phyloP scores from a whole-genome alignment of 1,140 invertebrate genomes.

The Neodiprion virginianus region DNA sequence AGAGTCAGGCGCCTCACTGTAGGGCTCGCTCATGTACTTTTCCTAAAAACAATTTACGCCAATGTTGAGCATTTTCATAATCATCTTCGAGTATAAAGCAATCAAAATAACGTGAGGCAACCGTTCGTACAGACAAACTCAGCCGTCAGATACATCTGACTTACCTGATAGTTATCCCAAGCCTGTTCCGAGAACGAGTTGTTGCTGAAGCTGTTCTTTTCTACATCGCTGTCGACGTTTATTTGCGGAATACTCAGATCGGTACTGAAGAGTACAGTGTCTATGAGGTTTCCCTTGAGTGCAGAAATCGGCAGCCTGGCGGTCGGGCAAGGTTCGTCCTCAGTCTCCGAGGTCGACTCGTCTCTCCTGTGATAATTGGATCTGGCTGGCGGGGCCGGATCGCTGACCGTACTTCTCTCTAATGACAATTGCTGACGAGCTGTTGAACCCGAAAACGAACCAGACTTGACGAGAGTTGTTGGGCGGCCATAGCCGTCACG shows the following conservation, averaged over 20 bases:
- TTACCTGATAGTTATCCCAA: constrained; percentile 82
- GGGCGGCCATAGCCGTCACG: constrained; percentile 39
- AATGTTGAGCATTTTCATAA: constrained; percentile 13
- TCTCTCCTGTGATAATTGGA: constrained; percentile 41
- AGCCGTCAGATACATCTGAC: neutral
- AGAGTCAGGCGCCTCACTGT: constrained; percentile 88
- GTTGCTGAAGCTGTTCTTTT: constrained; percentile 60
- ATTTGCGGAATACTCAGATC: constrained; percentile 41
- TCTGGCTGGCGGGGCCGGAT: constrained; percentile 63
- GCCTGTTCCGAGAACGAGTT: constrained; percentile 89
- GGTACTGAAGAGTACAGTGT: constrained; percentile 43
- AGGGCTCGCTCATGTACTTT: constrained; percentile 90
- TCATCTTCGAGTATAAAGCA: too few relatives aligned
- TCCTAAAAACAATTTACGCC: constrained; percentile 68
- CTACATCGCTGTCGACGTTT: constrained; percentile 56
- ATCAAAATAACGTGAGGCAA: neutral
- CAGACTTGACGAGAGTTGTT: constrained; percentile 68
- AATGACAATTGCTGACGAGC: constrained; percentile 60
- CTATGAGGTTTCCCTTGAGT: constrained; percentile 45
- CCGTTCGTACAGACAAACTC: neutral
- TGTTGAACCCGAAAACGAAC: constrained; percentile 69
- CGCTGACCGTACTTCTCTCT: constrained; percentile 67
- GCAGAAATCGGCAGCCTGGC: constrained; percentile 24
- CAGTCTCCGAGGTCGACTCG: constrained; percentile 54
- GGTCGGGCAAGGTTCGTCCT: constrained; percentile 51